phyloP scores from a whole-genome alignment of 2,888 invertebrate species.

The Conops quadrifasciatus region DNA sequence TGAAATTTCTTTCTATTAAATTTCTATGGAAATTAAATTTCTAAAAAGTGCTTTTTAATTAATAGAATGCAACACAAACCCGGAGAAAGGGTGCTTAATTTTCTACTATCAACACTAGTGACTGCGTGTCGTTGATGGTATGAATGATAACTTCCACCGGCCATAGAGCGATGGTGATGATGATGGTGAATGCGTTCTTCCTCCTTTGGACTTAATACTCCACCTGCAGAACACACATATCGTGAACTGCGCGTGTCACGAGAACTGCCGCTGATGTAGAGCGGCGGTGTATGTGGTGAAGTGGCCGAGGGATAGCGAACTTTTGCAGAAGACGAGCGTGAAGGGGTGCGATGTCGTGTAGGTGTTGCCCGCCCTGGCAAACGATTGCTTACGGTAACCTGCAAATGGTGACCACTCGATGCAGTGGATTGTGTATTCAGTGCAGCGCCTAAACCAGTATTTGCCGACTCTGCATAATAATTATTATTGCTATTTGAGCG shows the following conservation, averaged over 20 bases:
- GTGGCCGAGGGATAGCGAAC: constrained; percentile 54
- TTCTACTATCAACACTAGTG: constrained; percentile 50
- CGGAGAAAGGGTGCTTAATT: constrained; percentile 58
- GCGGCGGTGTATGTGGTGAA: constrained; percentile 64
- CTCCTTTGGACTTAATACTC: constrained; percentile 46
- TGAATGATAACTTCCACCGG: constrained; percentile 49
- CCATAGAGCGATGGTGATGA: constrained; percentile 45
- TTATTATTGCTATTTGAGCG: constrained; percentile 58
- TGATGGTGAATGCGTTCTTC: constrained; percentile 49
- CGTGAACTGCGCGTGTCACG: constrained; percentile 54
- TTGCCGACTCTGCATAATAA: constrained; percentile 51
- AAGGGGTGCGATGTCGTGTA: constrained; percentile 54
- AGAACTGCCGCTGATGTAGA: constrained; percentile 45
- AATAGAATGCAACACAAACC: constrained; percentile 47
- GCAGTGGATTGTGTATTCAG: background rate
- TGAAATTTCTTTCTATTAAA: background rate
- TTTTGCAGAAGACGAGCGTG: constrained; percentile 47
- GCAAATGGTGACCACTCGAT: constrained; percentile 23
- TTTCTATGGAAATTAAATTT: background rate
- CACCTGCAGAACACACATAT: constrained; percentile 50
- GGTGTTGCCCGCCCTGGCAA: constrained; percentile 30
- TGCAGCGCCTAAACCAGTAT: constrained; percentile 14
- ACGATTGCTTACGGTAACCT: constrained; percentile 59
- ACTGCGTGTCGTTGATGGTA: constrained; percentile 56
- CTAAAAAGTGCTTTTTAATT: too few species aligned